Evolutionary conservation across 1,140 invertebrate genomes (phyloP).

Genomic region (Zaprionus inermis): DNA sequence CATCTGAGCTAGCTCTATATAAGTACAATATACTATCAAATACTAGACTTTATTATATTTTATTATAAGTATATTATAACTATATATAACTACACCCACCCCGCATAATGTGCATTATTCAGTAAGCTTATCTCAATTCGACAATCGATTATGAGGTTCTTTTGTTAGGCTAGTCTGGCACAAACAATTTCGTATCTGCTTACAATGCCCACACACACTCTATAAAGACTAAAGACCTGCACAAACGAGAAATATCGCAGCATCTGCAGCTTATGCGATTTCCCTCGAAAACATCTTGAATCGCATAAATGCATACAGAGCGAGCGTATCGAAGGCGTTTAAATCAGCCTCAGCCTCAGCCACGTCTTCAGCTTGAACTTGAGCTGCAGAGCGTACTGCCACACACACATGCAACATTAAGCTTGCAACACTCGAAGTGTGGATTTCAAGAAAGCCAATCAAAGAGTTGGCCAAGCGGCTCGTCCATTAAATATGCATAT

Average conservation of each 20-base stretch:
- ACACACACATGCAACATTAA: constrained; percentile 48
- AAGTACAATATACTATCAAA: no score
- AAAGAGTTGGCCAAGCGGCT: constrained; percentile 27
- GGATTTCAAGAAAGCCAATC: constrained; percentile 57
- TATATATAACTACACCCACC: no score
- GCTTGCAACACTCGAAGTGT: constrained; percentile 55
- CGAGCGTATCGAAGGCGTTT: constrained; percentile 31
- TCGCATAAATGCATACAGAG: constrained; percentile 51
- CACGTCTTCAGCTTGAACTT: constrained; percentile 1
- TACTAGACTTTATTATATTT: no score
- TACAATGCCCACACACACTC: neutral
- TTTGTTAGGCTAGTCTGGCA: neutral
- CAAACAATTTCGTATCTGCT: neutral
- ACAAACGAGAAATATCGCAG: constrained; percentile 20
- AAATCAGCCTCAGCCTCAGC: constrained; percentile 23
- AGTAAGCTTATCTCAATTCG: neutral
- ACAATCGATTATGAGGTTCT: constrained; percentile 2
- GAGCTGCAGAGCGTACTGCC: neutral
- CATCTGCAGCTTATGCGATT: constrained; percentile 50
- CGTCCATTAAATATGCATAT: constrained; percentile 48
- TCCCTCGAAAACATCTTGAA: constrained; percentile 46
- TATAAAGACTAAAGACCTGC: constrained; percentile 12
- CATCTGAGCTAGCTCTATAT: no score
- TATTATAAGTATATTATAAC: no score
- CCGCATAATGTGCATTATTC: neutral